phyloP scores from a whole-genome alignment of 2,888 invertebrate species.

The Spatulosminthurus flaviceps region DNA sequence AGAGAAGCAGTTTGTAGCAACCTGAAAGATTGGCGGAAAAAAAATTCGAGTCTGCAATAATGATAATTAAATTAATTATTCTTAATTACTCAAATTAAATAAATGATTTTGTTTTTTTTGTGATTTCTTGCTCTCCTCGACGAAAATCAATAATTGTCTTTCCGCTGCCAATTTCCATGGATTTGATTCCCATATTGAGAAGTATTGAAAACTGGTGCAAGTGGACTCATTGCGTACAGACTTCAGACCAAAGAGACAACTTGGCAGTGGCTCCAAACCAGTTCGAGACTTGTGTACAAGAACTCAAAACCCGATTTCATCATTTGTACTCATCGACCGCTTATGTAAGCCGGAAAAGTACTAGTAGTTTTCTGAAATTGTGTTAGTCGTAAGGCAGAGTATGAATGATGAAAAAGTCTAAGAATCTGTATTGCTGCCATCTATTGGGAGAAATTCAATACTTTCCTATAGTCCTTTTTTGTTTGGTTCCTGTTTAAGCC shows the following conservation, averaged over 20 bases:
- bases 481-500: too few species aligned
- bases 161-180: too few species aligned
- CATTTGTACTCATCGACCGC: slow-evolving; percentile 96
- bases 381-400: too few species aligned
- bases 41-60: background rate
- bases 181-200: slow-evolving; percentile 65
- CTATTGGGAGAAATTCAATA: too few species aligned
- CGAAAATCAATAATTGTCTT: too few species aligned
- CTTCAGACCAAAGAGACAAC: slow-evolving; percentile 92
- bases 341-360: slow-evolving; percentile 79
- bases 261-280: slow-evolving; percentile 99
- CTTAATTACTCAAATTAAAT: background rate
- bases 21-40: too few species aligned
- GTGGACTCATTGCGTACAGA: slow-evolving; percentile 98
- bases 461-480: too few species aligned
- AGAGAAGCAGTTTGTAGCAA: too few species aligned
- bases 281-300: slow-evolving; percentile 96
- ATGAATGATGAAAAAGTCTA: too few species aligned
- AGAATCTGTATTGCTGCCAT: too few species aligned
- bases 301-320: slow-evolving; percentile 99
- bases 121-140: background rate
- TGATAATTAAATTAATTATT: slow-evolving; percentile 23
- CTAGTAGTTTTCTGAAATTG: too few species aligned
- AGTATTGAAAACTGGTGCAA: slow-evolving; percentile 99
- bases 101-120: background rate